Conservation (phyloP, 2,797 vertebrate species). For the Chelon auratus region DNA sequence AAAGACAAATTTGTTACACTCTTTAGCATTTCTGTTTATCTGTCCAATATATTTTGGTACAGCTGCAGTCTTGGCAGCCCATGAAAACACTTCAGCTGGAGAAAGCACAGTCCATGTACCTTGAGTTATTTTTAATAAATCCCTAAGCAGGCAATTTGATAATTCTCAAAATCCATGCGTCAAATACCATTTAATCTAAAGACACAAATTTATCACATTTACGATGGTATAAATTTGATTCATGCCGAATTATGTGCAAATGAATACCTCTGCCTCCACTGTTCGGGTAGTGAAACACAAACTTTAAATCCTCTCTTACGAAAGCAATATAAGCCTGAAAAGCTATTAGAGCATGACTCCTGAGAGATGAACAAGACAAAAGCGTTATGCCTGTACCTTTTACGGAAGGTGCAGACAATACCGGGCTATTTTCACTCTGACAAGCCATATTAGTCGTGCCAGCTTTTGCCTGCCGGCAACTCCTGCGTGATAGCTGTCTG, state of each 20-base stretch:
- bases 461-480: constrained; percentile 69
- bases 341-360: constrained; percentile 76
- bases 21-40: constrained; percentile 55
- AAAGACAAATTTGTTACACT: constrained; percentile 48
- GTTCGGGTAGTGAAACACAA: constrained; percentile 49
- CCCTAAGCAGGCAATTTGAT: constrained; percentile 60
- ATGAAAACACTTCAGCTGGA: constrained; percentile 55
- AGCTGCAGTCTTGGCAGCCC: constrained; percentile 55
- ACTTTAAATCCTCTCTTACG: constrained; percentile 70
- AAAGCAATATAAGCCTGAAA: constrained; percentile 64
- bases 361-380: constrained; percentile 74
- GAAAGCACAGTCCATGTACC: constrained; percentile 54
- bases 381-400: constrained; percentile 64
- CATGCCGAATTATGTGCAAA: constrained; percentile 60
- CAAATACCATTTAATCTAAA: constrained; percentile 63
- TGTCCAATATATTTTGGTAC: constrained; percentile 55
- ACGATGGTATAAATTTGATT: constrained; percentile 57
- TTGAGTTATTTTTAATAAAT: constrained; percentile 71
- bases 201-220: constrained; percentile 55
- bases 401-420: constrained; percentile 69
- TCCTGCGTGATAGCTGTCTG: constrained; percentile 67
- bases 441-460: constrained; percentile 77
- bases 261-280: constrained; percentile 51
- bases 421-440: constrained; percentile 75
- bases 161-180: constrained; percentile 57